These are phyloP conservation scores for Patagioenas fasciata DNA, from an alignment of 2,113 vertebrate species.

Conservation along the genomic window DNA sequence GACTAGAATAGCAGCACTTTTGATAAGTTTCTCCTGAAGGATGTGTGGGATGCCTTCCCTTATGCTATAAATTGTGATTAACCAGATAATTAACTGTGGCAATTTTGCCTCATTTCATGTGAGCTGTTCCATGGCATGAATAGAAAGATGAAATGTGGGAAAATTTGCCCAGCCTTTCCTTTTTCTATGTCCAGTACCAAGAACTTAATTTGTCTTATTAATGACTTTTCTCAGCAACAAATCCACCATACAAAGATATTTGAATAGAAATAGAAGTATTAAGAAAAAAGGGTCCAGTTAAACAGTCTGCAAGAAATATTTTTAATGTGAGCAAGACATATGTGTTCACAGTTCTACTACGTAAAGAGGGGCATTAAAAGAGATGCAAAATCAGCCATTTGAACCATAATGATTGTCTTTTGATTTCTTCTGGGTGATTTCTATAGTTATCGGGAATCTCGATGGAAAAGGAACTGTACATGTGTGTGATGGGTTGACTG, in stretches of 20 bases:
- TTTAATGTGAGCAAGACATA: background rate
- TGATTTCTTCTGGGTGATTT: background rate
- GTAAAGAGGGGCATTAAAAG: background rate
- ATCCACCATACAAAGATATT: background rate
- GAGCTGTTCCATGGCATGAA: background rate
- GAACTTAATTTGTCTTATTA: background rate
- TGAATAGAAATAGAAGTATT: background rate
- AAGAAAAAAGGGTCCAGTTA: background rate
- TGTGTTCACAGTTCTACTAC: background rate
- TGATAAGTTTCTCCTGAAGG: background rate
- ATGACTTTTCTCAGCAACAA: background rate
- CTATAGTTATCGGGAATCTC: background rate
- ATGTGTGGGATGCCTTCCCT: background rate
- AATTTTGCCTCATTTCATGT: background rate
- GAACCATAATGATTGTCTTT: background rate
- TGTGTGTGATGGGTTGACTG: background rate
- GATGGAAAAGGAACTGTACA: background rate
- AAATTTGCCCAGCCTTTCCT: background rate
- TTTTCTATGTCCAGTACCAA: background rate
- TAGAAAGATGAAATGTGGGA: background rate
- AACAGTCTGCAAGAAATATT: background rate
- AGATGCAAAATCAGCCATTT: background rate
- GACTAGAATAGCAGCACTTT: background rate
- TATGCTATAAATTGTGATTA: background rate
- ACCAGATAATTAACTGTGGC: background rate